Evolutionary conservation across 2,888 invertebrate genomes (phyloP), one percentile per base, ranked within the genome.

Genomic region (Cinara cedri): DNA sequence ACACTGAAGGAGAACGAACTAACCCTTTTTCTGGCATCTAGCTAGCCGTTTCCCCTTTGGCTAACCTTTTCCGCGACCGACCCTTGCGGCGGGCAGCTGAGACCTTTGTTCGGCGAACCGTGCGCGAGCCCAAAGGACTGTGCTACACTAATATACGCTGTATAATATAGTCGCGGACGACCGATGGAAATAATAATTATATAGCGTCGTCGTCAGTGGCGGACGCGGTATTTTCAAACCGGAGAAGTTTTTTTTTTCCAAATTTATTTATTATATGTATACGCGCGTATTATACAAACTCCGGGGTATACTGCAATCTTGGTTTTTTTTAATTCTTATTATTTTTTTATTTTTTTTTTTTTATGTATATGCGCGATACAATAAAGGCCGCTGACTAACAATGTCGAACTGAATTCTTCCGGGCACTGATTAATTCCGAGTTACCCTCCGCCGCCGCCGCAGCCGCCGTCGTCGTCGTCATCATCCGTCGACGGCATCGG

Each of bases 371-470:
- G 46, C 46, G n/a, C n/a, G n/a, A n/a, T n/a, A n/a, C n/a, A n/a
- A 62, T 21, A 74, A 65, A 65, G 26, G 66, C 55, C 75, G 46
- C 62, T 60, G 63, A 24, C 74, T 74, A 54, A 76, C 76, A 78
- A 70, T 46, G 78, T 70, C 68, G 78, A 60, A 78, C 60, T 60
- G 60, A 78, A 78, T 78, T 70, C 78, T 68, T 78, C 34, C 57
- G 60, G 42, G 78, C n/a, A 70, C 78, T 78, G 78, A 78, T 78
- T 78, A 78, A 78, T 78, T 78, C 68, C 78, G 21, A 57, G 26
- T 44, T 19, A 21, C 66, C 24, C 75, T 46, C 63, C 19, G 14
- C 65, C 24, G n/a, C 19, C 65, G 13, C 4, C 14, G 8, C 62
- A 8, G 11, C 55, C 24, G 19, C 10, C 55, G 21, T 42, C 46